Percentiles rank a stretch among this genome's conserved stretches.
These are phyloP conservation scores for Anser cygnoides DNA, from an alignment of 2,113 vertebrate genomes.

Conservation along the genomic window DNA sequence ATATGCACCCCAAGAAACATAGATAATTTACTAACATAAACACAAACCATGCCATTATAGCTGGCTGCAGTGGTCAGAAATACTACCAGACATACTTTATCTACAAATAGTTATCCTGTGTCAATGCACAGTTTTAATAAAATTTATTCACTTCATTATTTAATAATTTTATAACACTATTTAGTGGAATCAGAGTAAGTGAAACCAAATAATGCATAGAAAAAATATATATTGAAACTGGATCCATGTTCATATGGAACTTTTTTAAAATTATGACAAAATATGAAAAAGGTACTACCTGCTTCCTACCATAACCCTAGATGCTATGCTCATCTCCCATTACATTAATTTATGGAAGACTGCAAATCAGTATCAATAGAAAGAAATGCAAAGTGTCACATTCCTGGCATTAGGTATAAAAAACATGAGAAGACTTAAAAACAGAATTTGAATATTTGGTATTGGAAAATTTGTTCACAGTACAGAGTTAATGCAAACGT, in stretches of 20 bases:
- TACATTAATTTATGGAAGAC: neutral
- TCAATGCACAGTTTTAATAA: neutral
- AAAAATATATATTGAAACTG: neutral
- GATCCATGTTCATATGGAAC: neutral
- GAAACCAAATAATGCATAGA: neutral
- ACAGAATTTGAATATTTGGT: neutral
- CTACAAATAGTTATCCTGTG: neutral
- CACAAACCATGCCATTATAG: neutral
- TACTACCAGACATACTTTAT: neutral
- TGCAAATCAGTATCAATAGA: neutral
- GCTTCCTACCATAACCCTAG: neutral
- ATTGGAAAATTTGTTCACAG: neutral
- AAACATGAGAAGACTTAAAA: neutral
- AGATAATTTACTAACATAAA: neutral
- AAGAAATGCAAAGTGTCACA: neutral
- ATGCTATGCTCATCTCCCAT: neutral
- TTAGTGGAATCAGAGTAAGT: neutral
- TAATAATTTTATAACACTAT: neutral
- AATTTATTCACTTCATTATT: neutral
- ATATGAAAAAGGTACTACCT: neutral
- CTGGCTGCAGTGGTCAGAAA: neutral
- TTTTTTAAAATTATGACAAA: neutral
- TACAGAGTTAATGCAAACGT: neutral
- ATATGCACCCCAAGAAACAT: neutral
- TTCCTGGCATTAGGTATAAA: neutral